Conservation (phyloP, 30 jellyfish, hydroid and myxozoan species). For the Turritopsis dohrnii region DNA sequence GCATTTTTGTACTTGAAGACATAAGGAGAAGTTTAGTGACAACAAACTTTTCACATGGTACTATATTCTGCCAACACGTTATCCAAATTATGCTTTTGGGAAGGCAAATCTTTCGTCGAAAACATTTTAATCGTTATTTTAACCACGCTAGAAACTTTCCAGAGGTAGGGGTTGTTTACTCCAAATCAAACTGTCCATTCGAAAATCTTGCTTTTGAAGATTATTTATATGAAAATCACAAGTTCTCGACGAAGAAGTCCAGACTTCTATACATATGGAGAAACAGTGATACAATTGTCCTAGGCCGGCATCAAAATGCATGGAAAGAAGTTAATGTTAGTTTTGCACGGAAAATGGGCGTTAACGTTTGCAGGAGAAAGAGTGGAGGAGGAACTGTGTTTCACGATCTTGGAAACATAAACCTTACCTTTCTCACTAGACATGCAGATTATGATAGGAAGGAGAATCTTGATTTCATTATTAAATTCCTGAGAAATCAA, state of each 20-base stretch:
- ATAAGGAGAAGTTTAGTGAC: neutral
- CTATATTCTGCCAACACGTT: neutral
- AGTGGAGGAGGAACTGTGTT: constrained; percentile 99
- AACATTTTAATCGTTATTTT: neutral
- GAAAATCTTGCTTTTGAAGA: constrained; percentile 76
- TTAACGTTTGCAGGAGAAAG: constrained; percentile 59
- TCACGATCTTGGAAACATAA: constrained; percentile 91
- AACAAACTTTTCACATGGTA: neutral
- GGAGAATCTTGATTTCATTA: constrained; percentile 44
- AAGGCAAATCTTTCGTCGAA: neutral
- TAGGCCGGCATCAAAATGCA: constrained; percentile 92
- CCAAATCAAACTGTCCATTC: constrained; percentile 39
- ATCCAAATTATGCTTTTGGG: neutral
- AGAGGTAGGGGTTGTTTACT: neutral
- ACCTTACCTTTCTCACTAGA: constrained; percentile 70
- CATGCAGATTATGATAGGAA: constrained; percentile 44
- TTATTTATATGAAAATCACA: constrained; percentile 41
- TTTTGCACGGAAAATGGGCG: constrained; percentile 22
- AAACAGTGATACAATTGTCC: constrained; percentile 68
- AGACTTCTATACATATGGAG: constrained; percentile 68
- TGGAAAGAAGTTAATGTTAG: constrained; percentile 81
- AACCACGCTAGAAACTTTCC: neutral
- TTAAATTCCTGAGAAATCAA: constrained; percentile 25
- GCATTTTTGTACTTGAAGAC: neutral
- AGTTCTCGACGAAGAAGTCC: neutral